Base-by-base conservation (phyloP, 1,140 invertebrate genomes). In the Monochamus saltuarius region DNA sequence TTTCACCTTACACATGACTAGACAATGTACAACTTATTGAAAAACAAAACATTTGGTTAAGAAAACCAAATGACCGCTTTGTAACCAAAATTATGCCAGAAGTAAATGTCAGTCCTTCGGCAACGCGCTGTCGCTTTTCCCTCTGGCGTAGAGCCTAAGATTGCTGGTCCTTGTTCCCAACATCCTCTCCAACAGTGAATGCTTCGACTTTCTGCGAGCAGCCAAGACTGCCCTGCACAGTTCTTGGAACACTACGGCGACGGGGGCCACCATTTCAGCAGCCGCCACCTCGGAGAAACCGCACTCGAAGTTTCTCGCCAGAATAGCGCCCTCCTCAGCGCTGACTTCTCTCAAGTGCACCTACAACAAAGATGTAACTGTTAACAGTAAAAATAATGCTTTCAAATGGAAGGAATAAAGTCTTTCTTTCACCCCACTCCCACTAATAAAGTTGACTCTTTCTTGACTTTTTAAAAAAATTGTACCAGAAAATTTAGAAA, bases 231-330 rank as follows among this genome's bases (percentile, higher is more conserved):
- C 90, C 17, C 89, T 83, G 71, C 90, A 91, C 4, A 94, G 81
- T 67, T 93, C 68, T 67, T 89, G 86, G 77, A 94, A 94, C 4
- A 89, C 90, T 51, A 92, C 89, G 1, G 89, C 89, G 2, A 95
- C 88, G 67, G 85, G 84, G 55, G 79, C 80, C 17, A 92, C 89
- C 78, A 93, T 90, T 76, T 94, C 91, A 0, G 92, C 90, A 0
- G 92, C 91, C 0, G 91, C 88, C n/a, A 94, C 87, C 79, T 95
- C 92, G n/a, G 85, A 84, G 75, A 94, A 95, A 71, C 84, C 88
- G 74, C 90, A 92, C 69, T 94, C 91, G 62, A 89, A 89, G 72
- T 93, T 90, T 75, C 92, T 92, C 0, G 91, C 90, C 36, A 94
- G 77, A 63, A 91, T 92, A 76, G 92, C 90, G 14, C 92, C 91